Percentiles rank a stretch among this genome's conserved stretches.
Evolutionary conservation across 1,140 invertebrate genomes (phyloP).

Genomic region (Teleopsis dalmanni): DNA sequence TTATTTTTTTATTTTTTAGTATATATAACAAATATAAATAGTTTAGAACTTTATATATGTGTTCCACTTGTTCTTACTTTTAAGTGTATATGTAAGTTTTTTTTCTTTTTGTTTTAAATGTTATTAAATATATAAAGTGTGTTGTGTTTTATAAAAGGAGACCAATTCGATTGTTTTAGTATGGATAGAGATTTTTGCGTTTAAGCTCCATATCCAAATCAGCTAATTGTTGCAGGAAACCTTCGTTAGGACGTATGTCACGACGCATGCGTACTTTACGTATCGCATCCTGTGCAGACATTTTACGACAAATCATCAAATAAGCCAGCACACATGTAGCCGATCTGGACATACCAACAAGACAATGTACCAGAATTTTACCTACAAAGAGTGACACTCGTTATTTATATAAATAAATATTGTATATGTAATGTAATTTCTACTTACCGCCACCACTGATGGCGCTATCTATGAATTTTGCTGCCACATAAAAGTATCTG

Average conservation of each 20-base stretch:
- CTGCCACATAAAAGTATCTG: conserved; percentile 66
- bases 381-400: conserved; percentile 47
- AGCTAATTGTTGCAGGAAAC: conserved; percentile 70
- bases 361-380: conserved; percentile 71
- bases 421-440: not conserved
- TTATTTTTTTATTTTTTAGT: too few relatives aligned
- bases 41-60: too few relatives aligned
- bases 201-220: conserved; percentile 59
- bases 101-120: conserved; percentile 2
- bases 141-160: not conserved
- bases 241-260: conserved; percentile 68
- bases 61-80: too few relatives aligned
- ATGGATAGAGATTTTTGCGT: conserved; percentile 45
- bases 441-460: conserved; percentile 58
- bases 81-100: too few relatives aligned
- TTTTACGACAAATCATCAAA: conserved; percentile 72
- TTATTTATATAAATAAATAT: not conserved
- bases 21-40: too few relatives aligned
- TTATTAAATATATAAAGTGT: too few relatives aligned
- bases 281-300: conserved; percentile 69
- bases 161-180: conserved; percentile 24
- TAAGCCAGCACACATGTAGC: conserved; percentile 73
- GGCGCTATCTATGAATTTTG: conserved; percentile 74
- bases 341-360: conserved; percentile 73
- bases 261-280: conserved; percentile 57